Evolutionary conservation across 2,797 vertebrate species (phyloP).

Genomic region (Melanogrammus aeglefinus): DNA sequence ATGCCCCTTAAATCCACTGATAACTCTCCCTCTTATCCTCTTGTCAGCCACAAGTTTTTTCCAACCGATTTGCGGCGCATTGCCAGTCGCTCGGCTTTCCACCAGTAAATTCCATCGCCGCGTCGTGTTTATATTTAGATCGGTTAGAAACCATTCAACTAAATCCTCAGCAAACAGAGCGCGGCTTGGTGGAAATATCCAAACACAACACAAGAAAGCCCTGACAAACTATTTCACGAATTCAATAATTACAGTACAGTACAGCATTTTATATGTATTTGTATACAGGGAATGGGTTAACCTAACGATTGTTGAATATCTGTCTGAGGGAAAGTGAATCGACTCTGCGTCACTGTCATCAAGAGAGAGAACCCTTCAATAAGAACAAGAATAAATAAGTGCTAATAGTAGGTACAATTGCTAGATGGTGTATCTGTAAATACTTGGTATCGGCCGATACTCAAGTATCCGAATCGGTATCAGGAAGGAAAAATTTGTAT

Average conservation of each 20-base stretch:
- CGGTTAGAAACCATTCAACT: not conserved
- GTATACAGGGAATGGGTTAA: no score
- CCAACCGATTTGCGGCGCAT: not conserved
- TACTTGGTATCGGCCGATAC: no score
- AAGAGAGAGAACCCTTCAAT: no score
- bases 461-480: no score
- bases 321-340: not conserved
- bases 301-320: not conserved
- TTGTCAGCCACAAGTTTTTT: not conserved
- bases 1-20: not conserved
- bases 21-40: not conserved
- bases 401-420: no score
- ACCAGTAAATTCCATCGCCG: not conserved
- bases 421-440: no score
- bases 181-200: not conserved
- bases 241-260: not conserved
- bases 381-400: no score
- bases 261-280: not conserved
- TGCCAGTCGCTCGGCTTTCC: constrained; percentile 3
- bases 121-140: not conserved
- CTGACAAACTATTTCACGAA: not conserved
- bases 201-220: not conserved
- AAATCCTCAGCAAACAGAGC: not conserved
- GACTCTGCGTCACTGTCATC: no score
- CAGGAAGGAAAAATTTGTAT: no score